Evolutionary conservation across 2,113 vertebrate species (phyloP), one percentile per base, ranked within the genome.

Genomic region (Genyomyrus donnyi): DNA sequence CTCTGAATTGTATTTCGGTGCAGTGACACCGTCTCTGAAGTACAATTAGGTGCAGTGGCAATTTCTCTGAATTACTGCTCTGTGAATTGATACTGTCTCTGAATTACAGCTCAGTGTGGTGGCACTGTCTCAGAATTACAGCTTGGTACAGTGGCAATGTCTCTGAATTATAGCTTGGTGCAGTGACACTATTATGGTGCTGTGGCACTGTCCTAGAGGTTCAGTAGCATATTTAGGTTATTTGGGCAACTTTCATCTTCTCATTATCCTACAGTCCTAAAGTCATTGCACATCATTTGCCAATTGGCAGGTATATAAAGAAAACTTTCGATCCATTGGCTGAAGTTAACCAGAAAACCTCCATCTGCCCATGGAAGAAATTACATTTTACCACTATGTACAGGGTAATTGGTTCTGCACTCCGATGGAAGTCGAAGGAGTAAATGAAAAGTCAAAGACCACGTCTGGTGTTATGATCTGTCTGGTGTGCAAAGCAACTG

Each of bases 321-420:
- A 24, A 42, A 24, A 3, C 24, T 58, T 24, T 42, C 15, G 39
- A 35, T n/a, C 5, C 10, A n/a, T 31, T 62, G 31, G 94, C 95
- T 96, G 94, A 95, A 95, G 94, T 93, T 74, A 49, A 91, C 88
- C 90, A 35, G 88, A 92, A 93, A 93, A 87, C 89, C 90, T 93
- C 89, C 92, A 91, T 93, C 94, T 93, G 92, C 93, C 93, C 93
- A 94, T 95, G 94, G 94, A 95, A 95, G 94, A 92, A 91, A 90
- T 90, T 39, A 90, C 89, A 62, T 91, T 92, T 92, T 89, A 89
- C 91, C 56, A 85, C 7, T 89, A 92, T 91, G 91, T 92, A 88
- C 94, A 90, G 93, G 89, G 92, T 92, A 91, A 92, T 90, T 91
- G 62, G 90, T 92, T 91, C 91, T 93, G 92, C 58, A 77, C 91